Conservation (phyloP, 2,888 invertebrate genomes). For the Ischnura elegans region DNA sequence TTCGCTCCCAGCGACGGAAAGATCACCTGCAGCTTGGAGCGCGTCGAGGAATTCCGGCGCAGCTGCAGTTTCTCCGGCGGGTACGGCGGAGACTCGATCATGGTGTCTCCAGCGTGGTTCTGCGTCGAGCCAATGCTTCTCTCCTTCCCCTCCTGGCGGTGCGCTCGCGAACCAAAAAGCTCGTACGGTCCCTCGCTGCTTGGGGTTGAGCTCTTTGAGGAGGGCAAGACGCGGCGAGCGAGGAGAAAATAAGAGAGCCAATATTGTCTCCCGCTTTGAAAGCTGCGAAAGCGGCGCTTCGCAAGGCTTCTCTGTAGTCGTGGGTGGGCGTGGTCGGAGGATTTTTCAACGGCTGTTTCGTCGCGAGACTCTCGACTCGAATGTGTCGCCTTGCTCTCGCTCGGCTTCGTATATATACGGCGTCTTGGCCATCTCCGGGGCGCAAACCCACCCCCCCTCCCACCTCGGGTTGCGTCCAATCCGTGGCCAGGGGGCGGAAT, state of each 20-base stretch:
- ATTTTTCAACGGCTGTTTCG: too few relatives aligned
- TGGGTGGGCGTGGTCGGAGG: too few relatives aligned
- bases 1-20: not conserved
- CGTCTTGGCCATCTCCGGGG: not conserved
- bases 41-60: not conserved
- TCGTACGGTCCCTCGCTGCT: not conserved
- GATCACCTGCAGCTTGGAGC: constrained; percentile 3
- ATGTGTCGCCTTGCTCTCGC: not conserved
- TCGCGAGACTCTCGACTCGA: not conserved
- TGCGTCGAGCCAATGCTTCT: not conserved
- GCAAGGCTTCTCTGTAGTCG: too few relatives aligned
- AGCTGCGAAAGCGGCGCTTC: too few relatives aligned
- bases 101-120: not conserved
- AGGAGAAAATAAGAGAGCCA: too few relatives aligned
- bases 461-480: too few relatives aligned
- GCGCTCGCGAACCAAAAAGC: not conserved
- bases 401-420: not conserved
- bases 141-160: not conserved
- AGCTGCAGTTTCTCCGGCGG: not conserved
- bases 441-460: not conserved
- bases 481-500: not conserved
- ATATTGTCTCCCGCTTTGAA: not conserved
- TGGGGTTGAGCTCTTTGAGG: too few relatives aligned
- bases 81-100: not conserved
- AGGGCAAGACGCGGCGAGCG: not conserved